A percentile compares a stretch with the other conserved stretches of the same genome.
Evolutionary conservation across 2,888 invertebrate species (phyloP).

Genomic region (Ceratothoa steindachneri): DNA sequence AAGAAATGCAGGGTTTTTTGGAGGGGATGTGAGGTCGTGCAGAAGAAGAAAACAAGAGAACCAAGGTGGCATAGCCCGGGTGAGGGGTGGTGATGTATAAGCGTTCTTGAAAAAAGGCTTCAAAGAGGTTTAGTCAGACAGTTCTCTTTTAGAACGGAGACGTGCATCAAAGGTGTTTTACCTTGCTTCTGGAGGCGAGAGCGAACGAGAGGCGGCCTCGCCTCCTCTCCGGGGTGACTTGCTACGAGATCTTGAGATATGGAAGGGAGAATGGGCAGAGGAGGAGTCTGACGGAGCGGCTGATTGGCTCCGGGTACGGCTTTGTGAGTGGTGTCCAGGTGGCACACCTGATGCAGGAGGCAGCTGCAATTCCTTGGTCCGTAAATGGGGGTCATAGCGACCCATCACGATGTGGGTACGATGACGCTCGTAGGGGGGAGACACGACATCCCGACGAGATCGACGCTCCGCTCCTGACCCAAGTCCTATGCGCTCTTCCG

Average conservation of each 20-base stretch:
- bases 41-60: too few species aligned
- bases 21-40: too few species aligned
- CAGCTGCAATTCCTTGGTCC: constrained; percentile 29
- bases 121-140: not conserved
- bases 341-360: constrained; percentile 21
- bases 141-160: not conserved
- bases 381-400: constrained; percentile 25
- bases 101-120: not conserved
- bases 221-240: constrained; percentile 69
- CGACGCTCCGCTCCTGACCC: constrained; percentile 19
- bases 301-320: constrained; percentile 68
- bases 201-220: constrained; percentile 64
- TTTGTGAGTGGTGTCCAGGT: constrained; percentile 10
- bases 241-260: constrained; percentile 63
- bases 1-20: too few species aligned
- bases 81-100: too few species aligned
- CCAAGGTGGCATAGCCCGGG: too few species aligned
- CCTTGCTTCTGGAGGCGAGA: constrained; percentile 73
- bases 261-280: constrained; percentile 53
- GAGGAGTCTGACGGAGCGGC: constrained; percentile 71
- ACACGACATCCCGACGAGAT: constrained; percentile 33
- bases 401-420: constrained; percentile 29
- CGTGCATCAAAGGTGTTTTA: constrained; percentile 49
- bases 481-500: constrained; percentile 37
- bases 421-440: constrained; percentile 30